Evolutionary conservation across 2,888 invertebrate species (phyloP), one percentile per base, ranked within the genome.

Genomic region (Palloptera scutellata): DNA sequence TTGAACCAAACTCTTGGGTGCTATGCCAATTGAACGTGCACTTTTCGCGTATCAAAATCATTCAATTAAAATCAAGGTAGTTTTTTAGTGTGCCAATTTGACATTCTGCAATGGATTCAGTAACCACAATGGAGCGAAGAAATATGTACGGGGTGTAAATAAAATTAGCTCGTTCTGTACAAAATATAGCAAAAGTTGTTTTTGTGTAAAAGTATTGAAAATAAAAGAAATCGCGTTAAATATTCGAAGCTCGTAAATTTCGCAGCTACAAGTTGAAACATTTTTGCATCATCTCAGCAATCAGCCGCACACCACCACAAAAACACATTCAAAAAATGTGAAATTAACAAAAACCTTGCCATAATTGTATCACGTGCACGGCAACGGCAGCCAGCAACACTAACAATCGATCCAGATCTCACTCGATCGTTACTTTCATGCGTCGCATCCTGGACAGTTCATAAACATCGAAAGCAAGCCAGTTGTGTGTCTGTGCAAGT

Each of bases 321-420:
- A 58, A 48, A 51, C 51, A 55, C 19, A 68, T 67, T 72, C 72
- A 78, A 77, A 76, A 76, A 77, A 76, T 75, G 75, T 75, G 71
- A 77, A 76, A 77, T 73, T 76, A 75, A 73, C 70, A 77, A 77
- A 77, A 78, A 78, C 73, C 73, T 77, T 77, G 77, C 79, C 77
- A 79, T 82, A 83, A 83, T 81, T 83, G 80, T 82, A 83, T 79
- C 81, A 84, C 82, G 79, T 79, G 80, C 75, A 76, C 17, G 52
- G 12, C 11, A 45, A 45, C 19, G 59, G 59, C 43, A 45, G 20
- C 30, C 63, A 62, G 15, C 17, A 17, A 42, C 19, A 61, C 64
- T 58, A 63, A 52, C 68, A 63, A 63, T 61, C 51, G 68, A 63
- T 66, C 64, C 53, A 57, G 11, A 13, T n/a, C 17, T 51, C 68